phyloP scores from a whole-genome alignment of 2,113 vertebrate genomes.

The Sceloporus undulatus region DNA sequence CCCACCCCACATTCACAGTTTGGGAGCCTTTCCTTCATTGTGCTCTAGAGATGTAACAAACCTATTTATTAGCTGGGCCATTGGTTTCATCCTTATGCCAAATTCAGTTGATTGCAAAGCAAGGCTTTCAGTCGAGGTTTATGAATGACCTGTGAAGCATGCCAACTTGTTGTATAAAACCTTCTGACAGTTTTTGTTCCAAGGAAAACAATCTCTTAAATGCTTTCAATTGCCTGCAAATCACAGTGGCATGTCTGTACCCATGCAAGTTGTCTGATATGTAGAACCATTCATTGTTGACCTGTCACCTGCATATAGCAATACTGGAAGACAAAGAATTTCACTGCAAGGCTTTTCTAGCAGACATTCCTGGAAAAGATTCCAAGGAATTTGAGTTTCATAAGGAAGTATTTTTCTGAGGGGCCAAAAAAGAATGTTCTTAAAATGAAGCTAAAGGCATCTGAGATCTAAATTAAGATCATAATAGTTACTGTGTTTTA shows the following conservation, averaged over 20 bases:
- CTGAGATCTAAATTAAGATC: not conserved
- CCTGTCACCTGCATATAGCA: not conserved
- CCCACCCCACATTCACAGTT: not conserved
- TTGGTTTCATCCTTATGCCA: not conserved
- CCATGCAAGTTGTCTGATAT: not conserved
- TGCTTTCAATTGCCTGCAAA: not conserved
- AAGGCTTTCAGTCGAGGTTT: constrained; percentile 20
- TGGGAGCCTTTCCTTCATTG: not conserved
- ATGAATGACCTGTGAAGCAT: constrained; percentile 14
- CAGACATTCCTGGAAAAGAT: not conserved
- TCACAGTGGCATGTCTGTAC: not conserved
- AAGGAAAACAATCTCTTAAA: constrained; percentile 19
- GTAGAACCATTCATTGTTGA: not conserved
- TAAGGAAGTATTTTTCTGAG: not conserved
- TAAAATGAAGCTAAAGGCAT: constrained; percentile 12
- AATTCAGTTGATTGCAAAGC: not conserved
- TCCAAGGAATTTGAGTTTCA: constrained; percentile 1
- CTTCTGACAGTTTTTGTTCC: not conserved
- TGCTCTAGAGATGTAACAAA: not conserved
- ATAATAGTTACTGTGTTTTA: not conserved
- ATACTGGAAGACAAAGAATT: not conserved
- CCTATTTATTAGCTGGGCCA: not conserved
- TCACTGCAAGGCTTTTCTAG: not conserved
- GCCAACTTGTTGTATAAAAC: not conserved
- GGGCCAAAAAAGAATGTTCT: not conserved